Evolutionary conservation across 2,797 vertebrate species (phyloP).

Genomic region (Onychomys arenicola): DNA sequence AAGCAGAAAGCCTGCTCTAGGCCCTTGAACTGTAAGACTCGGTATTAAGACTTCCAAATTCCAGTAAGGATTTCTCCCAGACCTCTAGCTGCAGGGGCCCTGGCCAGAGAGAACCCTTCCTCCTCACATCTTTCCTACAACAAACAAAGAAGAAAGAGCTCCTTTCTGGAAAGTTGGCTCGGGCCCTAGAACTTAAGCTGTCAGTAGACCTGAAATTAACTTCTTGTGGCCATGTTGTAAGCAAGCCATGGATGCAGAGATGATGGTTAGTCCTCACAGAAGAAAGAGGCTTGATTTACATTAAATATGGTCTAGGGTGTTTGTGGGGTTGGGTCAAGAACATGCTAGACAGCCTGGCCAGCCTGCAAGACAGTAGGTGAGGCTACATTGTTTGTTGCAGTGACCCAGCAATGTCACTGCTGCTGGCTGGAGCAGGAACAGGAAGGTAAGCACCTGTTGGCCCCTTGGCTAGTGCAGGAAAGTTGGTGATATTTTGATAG

Average conservation of each 20-base stretch:
- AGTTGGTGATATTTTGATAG: background rate
- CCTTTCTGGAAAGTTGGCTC: slow-evolving; percentile 69
- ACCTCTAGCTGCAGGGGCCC: background rate
- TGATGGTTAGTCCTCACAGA: background rate
- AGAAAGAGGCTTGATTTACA: background rate
- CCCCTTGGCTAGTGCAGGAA: background rate
- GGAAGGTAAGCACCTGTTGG: background rate
- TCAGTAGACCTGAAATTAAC: slow-evolving; percentile 50
- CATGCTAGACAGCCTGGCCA: background rate
- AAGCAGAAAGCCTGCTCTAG: background rate
- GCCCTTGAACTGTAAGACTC: background rate
- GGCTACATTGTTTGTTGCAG: background rate
- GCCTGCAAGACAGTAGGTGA: background rate
- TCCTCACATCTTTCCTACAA: background rate
- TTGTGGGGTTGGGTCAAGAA: background rate
- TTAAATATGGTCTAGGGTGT: background rate
- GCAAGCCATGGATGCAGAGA: background rate
- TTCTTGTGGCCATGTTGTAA: slow-evolving; percentile 11
- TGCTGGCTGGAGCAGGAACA: background rate
- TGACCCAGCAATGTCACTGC: background rate
- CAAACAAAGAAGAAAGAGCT: slow-evolving; percentile 66
- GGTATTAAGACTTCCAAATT: background rate
- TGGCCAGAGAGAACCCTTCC: background rate
- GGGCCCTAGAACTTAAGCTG: slow-evolving; percentile 40
- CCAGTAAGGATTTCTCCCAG: slow-evolving; percentile 25